Base-by-base conservation (phyloP, 2,797 vertebrate genomes). In the Protosalanx chinensis region DNA sequence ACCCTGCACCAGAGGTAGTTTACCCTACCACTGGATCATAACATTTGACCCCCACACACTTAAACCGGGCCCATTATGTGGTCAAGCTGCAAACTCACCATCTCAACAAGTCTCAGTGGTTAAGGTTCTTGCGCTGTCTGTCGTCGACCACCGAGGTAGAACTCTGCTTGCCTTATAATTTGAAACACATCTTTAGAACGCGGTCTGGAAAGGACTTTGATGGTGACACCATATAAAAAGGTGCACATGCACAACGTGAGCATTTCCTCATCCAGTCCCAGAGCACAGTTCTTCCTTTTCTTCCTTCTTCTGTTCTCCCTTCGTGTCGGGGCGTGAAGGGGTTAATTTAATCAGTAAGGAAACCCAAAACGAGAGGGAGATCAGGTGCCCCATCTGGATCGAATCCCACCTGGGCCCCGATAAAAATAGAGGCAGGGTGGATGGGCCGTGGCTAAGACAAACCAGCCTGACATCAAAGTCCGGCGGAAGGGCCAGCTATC, bases 321-420 rank as follows among this genome's bases (percentile, higher is more conserved):
- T 7, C 10, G 6, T 41, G 37, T 41, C 3, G 18, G 59, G 76
- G 18, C 81, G 15, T 57, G 68, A 84, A 85, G 76, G 72, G 68
- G 79, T 88, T 82, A 81, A 76, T 70, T 30, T 18, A 29, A 53
- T 73, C 67, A 30, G 5, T 53, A 4, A 74, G 68, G 72, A 85
- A 77, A 79, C 65, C 81, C 78, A 62, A 64, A 57, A 68, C 70
- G 20, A 41, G 30, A 30, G 74, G 35, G 57, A 23, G 80, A 87
- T 86, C 78, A 86, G 82, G 82, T 87, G 82, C 69, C 83, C 74
- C 87, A 91, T 91, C 91, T 92, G 91, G 86, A 86, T 83, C 83
- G 76, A 89, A 86, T 90, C 78, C 84, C 84, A 90, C 82, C 84
- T 88, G 82, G 82, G 72, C 70, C 71, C 59, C 71, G 87, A 88